phyloP scores from a whole-genome alignment of 2,797 vertebrate species.

The Smutsia gigantea region DNA sequence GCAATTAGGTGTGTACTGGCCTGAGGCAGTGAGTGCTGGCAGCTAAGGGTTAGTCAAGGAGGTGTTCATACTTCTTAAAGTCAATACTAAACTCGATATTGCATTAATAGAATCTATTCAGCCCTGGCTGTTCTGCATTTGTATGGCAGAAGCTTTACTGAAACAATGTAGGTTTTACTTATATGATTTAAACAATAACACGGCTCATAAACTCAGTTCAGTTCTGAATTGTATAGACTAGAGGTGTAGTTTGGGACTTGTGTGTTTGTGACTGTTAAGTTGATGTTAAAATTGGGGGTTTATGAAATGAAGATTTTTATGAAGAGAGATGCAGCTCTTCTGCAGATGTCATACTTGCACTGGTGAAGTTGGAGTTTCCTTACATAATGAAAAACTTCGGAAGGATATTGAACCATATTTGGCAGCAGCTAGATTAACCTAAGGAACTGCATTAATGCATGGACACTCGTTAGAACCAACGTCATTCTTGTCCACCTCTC shows the following conservation, averaged over 20 bases:
- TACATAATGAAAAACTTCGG: constrained; percentile 33
- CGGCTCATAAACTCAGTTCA: constrained; percentile 81
- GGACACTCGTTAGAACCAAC: constrained; percentile 3
- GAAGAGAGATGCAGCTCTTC: neutral
- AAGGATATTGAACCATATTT: constrained; percentile 27
- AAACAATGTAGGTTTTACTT: constrained; percentile 84
- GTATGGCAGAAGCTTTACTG: constrained; percentile 74
- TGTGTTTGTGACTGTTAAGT: constrained; percentile 29
- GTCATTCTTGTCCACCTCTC: neutral
- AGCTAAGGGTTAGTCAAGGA: constrained; percentile 91
- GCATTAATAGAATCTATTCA: constrained; percentile 83
- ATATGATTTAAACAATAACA: constrained; percentile 79
- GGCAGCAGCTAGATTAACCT: constrained; percentile 13
- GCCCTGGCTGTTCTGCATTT: constrained; percentile 81
- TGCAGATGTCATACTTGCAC: neutral
- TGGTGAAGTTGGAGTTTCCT: neutral
- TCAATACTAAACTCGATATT: constrained; percentile 87
- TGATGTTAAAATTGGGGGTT: constrained; percentile 59
- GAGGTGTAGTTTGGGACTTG: constrained; percentile 61
- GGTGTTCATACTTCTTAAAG: constrained; percentile 90
- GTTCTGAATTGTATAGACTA: constrained; percentile 62
- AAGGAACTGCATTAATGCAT: constrained; percentile 46
- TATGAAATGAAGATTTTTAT: constrained; percentile 71
- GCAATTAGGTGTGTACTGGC: constrained; percentile 98
- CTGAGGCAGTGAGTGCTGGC: constrained; percentile 93